Conservation (phyloP, 1,140 invertebrate species). For the Conus betulinus region DNA sequence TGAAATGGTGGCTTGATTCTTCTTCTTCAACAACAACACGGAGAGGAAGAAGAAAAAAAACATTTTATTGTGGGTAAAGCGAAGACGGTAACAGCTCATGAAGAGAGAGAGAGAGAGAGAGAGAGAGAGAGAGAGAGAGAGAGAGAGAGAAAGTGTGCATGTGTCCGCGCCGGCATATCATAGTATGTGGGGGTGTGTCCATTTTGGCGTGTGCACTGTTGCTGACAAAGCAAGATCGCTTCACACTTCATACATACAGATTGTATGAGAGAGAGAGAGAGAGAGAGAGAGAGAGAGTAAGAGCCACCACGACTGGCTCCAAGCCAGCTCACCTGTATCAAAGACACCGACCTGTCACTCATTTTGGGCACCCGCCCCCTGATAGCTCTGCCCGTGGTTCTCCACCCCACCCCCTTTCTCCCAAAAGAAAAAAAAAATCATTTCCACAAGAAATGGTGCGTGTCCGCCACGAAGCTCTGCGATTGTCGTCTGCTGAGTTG, state of each 20-base stretch:
- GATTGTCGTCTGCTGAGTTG: constrained; percentile 33
- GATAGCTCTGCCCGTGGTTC: no score
- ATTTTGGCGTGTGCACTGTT: neutral
- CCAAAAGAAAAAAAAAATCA: neutral
- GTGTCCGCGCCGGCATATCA: neutral
- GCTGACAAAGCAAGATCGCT: neutral
- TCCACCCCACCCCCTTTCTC: no score
- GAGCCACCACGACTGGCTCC: no score
- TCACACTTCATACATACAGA: no score
- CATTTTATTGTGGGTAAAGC: no score
- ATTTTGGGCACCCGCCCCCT: neutral
- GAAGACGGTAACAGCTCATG: neutral
- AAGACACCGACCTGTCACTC: neutral
- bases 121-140: no score
- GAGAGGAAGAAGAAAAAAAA: no score
- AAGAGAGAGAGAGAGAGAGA: constrained; percentile 5
- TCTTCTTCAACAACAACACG: no score
- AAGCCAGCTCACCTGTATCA: no score
- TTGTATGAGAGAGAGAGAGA: no score
- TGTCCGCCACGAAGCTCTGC: constrained; percentile 4
- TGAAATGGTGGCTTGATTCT: no score
- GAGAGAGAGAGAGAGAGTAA: no score
- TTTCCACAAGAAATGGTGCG: constrained; percentile 30
- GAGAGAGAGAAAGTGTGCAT: neutral
- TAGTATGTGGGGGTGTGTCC: neutral